Conservation (phyloP, 2,113 vertebrate genomes). For the Phoxinus phoxinus region DNA sequence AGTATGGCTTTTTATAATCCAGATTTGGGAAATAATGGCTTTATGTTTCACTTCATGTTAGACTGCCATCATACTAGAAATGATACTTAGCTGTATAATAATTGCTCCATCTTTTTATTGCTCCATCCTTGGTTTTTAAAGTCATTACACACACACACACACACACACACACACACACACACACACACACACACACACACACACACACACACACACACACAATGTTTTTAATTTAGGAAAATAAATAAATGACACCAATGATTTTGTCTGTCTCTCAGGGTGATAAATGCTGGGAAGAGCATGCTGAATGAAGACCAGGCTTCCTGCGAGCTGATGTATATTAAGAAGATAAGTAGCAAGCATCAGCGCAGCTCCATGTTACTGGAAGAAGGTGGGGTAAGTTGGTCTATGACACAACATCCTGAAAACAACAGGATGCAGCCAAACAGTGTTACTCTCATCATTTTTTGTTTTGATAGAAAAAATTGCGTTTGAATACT, state of each 20-base stretch:
- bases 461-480: background rate
- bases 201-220: too few species aligned
- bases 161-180: too few species aligned
- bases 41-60: slow-evolving; percentile 45
- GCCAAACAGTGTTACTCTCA: background rate
- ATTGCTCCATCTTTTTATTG: too few species aligned
- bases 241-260: background rate
- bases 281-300: slow-evolving; percentile 98
- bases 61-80: slow-evolving; percentile 27
- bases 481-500: background rate
- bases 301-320: slow-evolving; percentile 98
- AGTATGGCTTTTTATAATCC: slow-evolving; percentile 71
- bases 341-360: slow-evolving; percentile 80
- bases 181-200: too few species aligned
- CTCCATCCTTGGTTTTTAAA: too few species aligned
- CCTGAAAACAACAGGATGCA: background rate
- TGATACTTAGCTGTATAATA: background rate
- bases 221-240: background rate
- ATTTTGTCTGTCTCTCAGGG: slow-evolving; percentile 74
- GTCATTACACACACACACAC: too few species aligned
- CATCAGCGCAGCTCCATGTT: slow-evolving; percentile 72
- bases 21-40: slow-evolving; percentile 62
- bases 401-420: background rate
- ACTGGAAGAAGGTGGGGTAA: slow-evolving; percentile 76
- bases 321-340: slow-evolving; percentile 87